Evolutionary conservation across 2,888 invertebrate species (phyloP), one percentile per base, ranked within the genome.

Genomic region (Taphrorychus bicolor): DNA sequence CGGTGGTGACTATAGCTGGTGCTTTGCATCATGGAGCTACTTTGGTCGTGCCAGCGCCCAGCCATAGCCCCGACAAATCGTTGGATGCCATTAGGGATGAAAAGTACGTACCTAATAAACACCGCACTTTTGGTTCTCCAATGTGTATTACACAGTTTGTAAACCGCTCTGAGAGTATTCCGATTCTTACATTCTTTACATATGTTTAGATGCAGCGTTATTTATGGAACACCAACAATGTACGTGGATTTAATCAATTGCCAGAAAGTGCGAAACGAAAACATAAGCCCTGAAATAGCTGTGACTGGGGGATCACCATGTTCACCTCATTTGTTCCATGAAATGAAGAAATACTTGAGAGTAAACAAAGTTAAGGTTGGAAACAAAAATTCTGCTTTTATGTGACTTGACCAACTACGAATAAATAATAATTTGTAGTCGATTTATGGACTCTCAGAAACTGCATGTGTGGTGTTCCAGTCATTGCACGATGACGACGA

Each of bases 181-280:
- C n/a, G n/a, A 32, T 9, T 45, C 2, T 14, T 3, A 45, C 14
- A 16, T 45, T 9, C 11, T 42, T 5, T 14, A 45, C 4, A 7
- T 45, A 14, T 45, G 2, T 53, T 11, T 18, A 92, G 92, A 75
- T 93, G 93, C 76, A 88, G 88, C 0, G 81, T 88, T 0, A 79
- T 91, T 22, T 89, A 89, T 77, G 94, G 94, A 40, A 93, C 94
- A 0, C 94, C 95, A 4, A 94, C 95, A 2, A 94, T 94, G 94
- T 91, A 91, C 80, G 87, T 92, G 11, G 93, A 94, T 82, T 83
- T 93, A 71, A 80, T 93, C 45, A 84, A 84, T 22, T 80, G 80
- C 3, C 86, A 87, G 73, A 81, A 81, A 23, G 79, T 83, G 66
- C 71, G 84, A 5, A 80, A 84, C 9, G 75, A 83, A 14, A 82